A percentile compares a stretch with the other conserved stretches of the same genome.
Evolutionary conservation across 2,113 vertebrate species (phyloP).

Genomic region (Alectura lathami): DNA sequence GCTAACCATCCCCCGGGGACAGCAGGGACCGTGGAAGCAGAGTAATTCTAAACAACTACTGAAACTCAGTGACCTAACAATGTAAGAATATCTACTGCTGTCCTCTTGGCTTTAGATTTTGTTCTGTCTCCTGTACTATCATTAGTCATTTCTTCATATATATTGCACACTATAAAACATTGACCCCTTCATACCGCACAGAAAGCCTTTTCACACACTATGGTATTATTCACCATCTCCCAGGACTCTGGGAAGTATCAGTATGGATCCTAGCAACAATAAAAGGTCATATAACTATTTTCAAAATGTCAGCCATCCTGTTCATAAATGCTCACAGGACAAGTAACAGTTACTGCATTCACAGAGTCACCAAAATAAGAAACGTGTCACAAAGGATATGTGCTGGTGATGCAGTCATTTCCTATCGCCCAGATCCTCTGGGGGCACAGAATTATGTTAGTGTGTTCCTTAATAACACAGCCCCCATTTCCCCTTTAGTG

Average conservation of each 20-base stretch:
- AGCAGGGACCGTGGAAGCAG: not conserved
- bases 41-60: not conserved
- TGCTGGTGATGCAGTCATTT: not conserved
- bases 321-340: conserved; percentile 31
- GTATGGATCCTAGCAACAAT: conserved; percentile 25
- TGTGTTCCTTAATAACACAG: not conserved
- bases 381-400: conserved; percentile 15
- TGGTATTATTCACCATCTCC: conserved; percentile 27
- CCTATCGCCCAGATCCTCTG: not conserved
- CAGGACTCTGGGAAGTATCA: conserved; percentile 20
- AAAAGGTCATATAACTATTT: conserved; percentile 64
- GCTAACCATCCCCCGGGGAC: not conserved
- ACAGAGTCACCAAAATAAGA: not conserved
- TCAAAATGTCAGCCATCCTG: conserved; percentile 43
- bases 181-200: conserved; percentile 22
- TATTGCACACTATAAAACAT: not conserved
- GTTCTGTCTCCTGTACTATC: not conserved
- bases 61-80: not conserved
- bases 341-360: conserved; percentile 39
- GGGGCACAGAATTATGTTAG: not conserved
- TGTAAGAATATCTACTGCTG: conserved; percentile 28
- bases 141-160: conserved; percentile 34
- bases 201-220: conserved; percentile 8
- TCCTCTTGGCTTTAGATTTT: conserved; percentile 28
- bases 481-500: not conserved